phyloP scores from a whole-genome alignment of 2,797 vertebrate species.

The Bucorvus abyssinicus region DNA sequence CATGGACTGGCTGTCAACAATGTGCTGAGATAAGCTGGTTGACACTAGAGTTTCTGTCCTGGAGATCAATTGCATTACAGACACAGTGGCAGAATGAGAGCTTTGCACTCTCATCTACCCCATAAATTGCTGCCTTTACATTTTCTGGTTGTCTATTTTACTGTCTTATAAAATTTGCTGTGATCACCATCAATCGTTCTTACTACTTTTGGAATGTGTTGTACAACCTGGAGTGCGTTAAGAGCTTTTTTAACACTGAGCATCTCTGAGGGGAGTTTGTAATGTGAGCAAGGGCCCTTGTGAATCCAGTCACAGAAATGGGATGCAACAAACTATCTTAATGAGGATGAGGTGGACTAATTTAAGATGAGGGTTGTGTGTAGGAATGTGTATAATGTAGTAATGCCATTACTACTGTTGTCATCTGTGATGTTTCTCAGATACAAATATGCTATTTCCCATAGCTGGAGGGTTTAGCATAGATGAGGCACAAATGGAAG shows the following conservation, averaged over 20 bases:
- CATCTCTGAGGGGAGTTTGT: neutral
- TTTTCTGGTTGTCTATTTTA: conserved; percentile 15
- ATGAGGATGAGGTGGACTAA: neutral
- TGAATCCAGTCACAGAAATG: neutral
- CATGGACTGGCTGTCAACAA: conserved; percentile 21
- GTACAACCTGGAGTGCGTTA: neutral
- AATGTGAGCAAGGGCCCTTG: neutral
- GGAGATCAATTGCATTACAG: conserved; percentile 22
- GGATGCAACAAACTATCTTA: neutral
- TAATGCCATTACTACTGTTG: neutral
- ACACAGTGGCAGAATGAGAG: neutral
- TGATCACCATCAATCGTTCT: neutral
- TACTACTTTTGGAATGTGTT: neutral
- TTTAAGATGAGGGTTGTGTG: neutral
- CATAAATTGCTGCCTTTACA: conserved; percentile 18
- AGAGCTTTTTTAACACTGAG: neutral
- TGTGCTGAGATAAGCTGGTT: conserved; percentile 47
- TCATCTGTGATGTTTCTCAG: neutral
- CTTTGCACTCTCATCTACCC: neutral
- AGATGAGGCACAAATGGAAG: neutral
- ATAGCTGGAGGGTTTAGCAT: neutral
- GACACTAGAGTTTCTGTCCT: conserved; percentile 15
- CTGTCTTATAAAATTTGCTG: neutral
- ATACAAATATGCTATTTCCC: neutral
- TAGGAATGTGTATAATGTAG: neutral